Percentiles rank a stretch among this genome's conserved stretches.
phyloP scores from a whole-genome alignment of 2,888 invertebrate genomes.

The Epinotia ramella region DNA sequence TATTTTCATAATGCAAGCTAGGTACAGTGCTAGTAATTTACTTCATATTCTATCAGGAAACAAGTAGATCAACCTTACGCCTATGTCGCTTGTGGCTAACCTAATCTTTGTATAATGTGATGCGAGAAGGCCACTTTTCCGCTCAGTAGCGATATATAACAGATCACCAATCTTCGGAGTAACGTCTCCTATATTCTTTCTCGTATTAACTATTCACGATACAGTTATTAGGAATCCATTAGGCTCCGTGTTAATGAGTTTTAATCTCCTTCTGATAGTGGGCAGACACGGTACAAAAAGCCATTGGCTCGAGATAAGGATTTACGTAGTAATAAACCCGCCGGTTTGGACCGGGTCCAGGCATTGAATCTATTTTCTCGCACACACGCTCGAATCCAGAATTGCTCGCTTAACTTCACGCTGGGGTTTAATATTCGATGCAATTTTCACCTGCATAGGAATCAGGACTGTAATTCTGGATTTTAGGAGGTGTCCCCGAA shows the following conservation, averaged over 20 bases:
- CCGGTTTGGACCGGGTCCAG: slow-evolving; percentile 67
- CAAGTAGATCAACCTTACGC: background rate
- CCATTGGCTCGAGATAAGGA: slow-evolving; percentile 58
- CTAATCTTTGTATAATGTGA: background rate
- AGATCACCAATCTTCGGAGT: slow-evolving; percentile 11
- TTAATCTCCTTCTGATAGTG: slow-evolving; percentile 42
- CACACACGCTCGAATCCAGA: slow-evolving; percentile 51
- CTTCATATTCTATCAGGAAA: background rate
- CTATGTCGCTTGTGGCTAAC: background rate
- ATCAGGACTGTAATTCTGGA: slow-evolving; percentile 23
- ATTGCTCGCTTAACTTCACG: slow-evolving; percentile 36
- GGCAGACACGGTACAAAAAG: slow-evolving; percentile 51
- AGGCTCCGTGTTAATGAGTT: slow-evolving; percentile 36
- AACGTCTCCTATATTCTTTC: slow-evolving; percentile 20
- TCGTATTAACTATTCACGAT: slow-evolving; percentile 29
- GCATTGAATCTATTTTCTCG: slow-evolving; percentile 66
- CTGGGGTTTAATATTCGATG: slow-evolving; percentile 39
- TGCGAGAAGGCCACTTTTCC: background rate
- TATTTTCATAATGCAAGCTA: background rate
- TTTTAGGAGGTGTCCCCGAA: background rate
- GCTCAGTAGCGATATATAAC: slow-evolving; percentile 4
- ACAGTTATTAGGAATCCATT: slow-evolving; percentile 36
- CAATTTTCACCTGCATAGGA: slow-evolving; percentile 42
- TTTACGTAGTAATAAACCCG: slow-evolving; percentile 69
- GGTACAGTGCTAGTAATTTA: background rate